Evolutionary conservation across 2,797 vertebrate species (phyloP), one percentile per base, ranked within the genome.

Genomic region (Salarias fasciatus): DNA sequence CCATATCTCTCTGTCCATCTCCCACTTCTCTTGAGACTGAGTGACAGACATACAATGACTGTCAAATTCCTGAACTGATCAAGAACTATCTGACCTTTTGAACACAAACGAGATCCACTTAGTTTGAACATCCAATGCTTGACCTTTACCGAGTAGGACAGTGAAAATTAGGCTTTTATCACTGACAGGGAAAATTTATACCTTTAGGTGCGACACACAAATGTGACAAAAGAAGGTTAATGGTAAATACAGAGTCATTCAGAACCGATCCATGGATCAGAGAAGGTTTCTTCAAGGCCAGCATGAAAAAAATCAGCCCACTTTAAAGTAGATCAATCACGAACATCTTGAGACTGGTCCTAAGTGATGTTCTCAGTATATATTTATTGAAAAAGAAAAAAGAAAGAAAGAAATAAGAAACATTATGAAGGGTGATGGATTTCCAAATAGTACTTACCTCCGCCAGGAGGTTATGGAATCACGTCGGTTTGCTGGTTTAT

Each of bases 71-170:
- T 69, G 41, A 68, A 61, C 63, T 13, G 24, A 24, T 0, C 36
- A 10, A 11, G 79, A 72, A 49, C 30, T 13, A 53, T 62, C 62
- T 54, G 56, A 63, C 63, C 55, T 68, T 64, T 51, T 62, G 46
- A 64, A 64, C 50, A 64, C 50, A 63, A 65, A 69, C 49, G 31
- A 18, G 36, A 66, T 48, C 37, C 11, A 31, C 53, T 66, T 56
- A 11, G 50, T 65, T 77, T 45, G 35, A 2, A 46, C 56, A 42
- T 63, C 40, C 44, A 61, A 24, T 38, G 54, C 48, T 31, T 69
- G 68, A 53, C 72, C 79, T 68, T 77, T 53, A 64, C 31, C 30
- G 29, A 24, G 42, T 50, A 8, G 52, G 55, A 14, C 14, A 3
- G 63, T 28, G 33, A 8, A 60, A 13, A 45, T 45, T 29, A 51